Base-by-base conservation (phyloP, 2,113 vertebrate genomes). In the Nesoenas mayeri region DNA sequence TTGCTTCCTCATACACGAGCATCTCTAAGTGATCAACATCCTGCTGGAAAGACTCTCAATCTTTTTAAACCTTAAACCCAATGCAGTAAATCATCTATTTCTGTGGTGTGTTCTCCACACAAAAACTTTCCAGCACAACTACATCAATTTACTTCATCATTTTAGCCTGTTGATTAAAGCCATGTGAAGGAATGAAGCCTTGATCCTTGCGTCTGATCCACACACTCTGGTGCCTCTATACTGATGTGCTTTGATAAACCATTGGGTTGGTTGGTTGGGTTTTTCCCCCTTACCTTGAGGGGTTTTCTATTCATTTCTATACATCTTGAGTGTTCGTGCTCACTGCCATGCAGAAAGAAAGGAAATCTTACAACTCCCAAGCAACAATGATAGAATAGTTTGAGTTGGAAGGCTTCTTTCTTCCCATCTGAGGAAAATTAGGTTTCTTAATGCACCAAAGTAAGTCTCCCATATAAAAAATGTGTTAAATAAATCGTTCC, bases 401-500 rank as follows among this genome's bases (percentile, higher is more conserved):
- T 47, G 44, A 18, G 44, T 47, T 47, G 44, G 44, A 47, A 56
- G 29, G 40, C 42, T 74, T 71, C 66, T 62, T 28, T 12, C 78
- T 79, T 73, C 79, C 47, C 36, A 36, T 26, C 58, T 11, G 26
- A 83, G 51, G 50, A 82, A 82, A 85, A 78, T 66, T 2, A 42
- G 8, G 60, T 85, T 85, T 93, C 61, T 58, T 38, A 60, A 72
- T 24, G 62, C 77, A 40, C 28, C 32, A 66, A n/a, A 26, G 88
- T 54, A 58, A 80, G 86, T 53, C 31, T 36, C 65, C 69, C 51
- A 24, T 1, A 2, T 74, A 95, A 83, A 86, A 83, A 86, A 88
- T 89, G 88, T 91, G 85, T 58, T 91, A 64, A 83, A 79, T 72
- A 96, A 84, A 83, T 94, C 44, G 4, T 71, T 64, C 72, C 36